Conservation (phyloP, 1,140 invertebrate species). For the Macrotrachela quadricornifera region DNA sequence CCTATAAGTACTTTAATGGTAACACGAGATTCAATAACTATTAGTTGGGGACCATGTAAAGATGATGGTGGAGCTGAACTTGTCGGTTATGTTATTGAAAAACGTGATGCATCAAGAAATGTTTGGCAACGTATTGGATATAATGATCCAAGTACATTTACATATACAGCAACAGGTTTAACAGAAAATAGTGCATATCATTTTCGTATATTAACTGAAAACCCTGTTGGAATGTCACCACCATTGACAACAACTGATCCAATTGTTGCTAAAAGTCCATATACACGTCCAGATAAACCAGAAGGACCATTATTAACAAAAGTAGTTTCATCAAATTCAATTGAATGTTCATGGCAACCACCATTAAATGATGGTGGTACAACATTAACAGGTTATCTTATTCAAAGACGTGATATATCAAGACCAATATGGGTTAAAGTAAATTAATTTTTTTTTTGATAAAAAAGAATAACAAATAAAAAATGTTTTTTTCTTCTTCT, state of each 20-base stretch:
- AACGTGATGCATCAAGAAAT: constrained; percentile 30
- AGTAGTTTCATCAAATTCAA: constrained; percentile 39
- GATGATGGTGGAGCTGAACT: constrained; percentile 57
- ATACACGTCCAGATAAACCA: constrained; percentile 47
- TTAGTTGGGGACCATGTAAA: constrained; percentile 56
- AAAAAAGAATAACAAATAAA: too few species aligned
- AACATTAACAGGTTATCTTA: constrained; percentile 39
- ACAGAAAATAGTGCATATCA: constrained; percentile 8
- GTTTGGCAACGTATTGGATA: constrained; percentile 47
- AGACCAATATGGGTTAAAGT: constrained; percentile 5
- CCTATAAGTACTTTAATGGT: constrained; percentile 34
- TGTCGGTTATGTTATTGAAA: constrained; percentile 53
- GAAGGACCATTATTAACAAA: constrained; percentile 46
- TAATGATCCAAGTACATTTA: not conserved
- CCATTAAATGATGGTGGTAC: constrained; percentile 76
- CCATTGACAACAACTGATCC: not conserved
- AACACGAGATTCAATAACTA: constrained; percentile 41
- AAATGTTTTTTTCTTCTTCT: too few species aligned
- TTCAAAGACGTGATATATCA: not conserved
- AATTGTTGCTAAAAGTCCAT: constrained; percentile 4
- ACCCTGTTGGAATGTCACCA: constrained; percentile 14
- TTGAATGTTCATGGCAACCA: constrained; percentile 62
- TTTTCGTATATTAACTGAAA: constrained; percentile 20
- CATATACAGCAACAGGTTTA: constrained; percentile 1
- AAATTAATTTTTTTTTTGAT: too few species aligned